Base-by-base conservation (phyloP, 2,113 vertebrate species). In the Ammodramus savannarum region DNA sequence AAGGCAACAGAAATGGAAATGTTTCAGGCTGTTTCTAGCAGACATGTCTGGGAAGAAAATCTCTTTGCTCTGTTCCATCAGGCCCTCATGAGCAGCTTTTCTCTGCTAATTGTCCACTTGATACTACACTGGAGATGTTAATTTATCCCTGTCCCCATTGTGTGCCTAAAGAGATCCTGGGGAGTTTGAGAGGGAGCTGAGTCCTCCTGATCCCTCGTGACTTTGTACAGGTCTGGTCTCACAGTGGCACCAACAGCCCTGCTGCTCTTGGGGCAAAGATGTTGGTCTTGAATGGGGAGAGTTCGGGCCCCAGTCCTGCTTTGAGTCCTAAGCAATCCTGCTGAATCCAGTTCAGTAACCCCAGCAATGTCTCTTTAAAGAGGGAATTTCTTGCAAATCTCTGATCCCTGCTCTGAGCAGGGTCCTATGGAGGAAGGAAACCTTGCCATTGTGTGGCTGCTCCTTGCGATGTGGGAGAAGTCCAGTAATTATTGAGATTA, bases 1-100 rank as follows among this genome's bases (percentile, higher is more conserved):
- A 95, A 96, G 55, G 77, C 84, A 92, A 34, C 66, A 85, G 84
- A 76, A 75, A 89, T 89, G 76, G 79, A 55, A 97, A 86, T 43
- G n/a, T 87, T 90, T 92, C 67, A 87, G 91, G 75, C 87, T 78
- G 84, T 57, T 87, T 85, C 87, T 43, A 82, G 62, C 54, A 83
- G 62, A 43, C 25, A 0, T 39, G 74, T 79, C 81, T 59, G 71
- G 49, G 63, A 95, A 91, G 74, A 89, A 87, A 82, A 69, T 49
- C 62, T 66, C 59, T 23, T 65, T 36, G 32, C 18, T 80, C 36
- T 82, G 32, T 19, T 87, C 54, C 8, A 16, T 61, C 49, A 63
- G 63, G 43, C 26, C 43, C 65, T 77, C 1, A 0, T 46, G 57
- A 61, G 43, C 32, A 89, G 83, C 59, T 89, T 85, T 90, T 75